Base-by-base conservation (phyloP, 2,888 invertebrate species). In the Limnephilus auricula region DNA sequence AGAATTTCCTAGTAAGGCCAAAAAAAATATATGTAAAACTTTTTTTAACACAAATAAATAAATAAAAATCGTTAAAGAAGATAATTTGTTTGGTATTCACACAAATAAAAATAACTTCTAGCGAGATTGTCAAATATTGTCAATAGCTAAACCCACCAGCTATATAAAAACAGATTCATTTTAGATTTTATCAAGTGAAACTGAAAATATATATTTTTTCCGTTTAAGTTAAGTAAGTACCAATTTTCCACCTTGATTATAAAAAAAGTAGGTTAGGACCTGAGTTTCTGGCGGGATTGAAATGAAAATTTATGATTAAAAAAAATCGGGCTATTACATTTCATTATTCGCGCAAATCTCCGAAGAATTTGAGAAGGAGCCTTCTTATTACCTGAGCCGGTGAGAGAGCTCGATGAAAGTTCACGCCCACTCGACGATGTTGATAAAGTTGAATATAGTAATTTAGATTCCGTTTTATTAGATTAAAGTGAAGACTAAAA, bases 401-500 rank as follows among this genome's bases (percentile, higher is more conserved):
- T 65, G 25, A 18, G 65, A 65, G 9, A 25, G 25, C 65, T 65
- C 50, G 25, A 65, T 65, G 65, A 65, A 65, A 65, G 25, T 50
- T 65, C 65, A 65, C 65, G 65, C 25, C n/a, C 65, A 65, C 25
- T 65, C 25, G 25, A 65, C 25, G 65, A 25, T 25, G 65, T 65
- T 65, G 65, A 65, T 65, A 65, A 65, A 65, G 65, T 25, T 65
- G 65, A 65, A 65, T 25, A 25, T n/a, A 30, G 80, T 31, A 80
- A 80, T 80, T 80, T 31, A 80, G 80, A 80, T 80, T 80, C 80
- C 80, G n/a, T 65, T 65, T 65, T 65, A 65, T 65, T 65, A 65
- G 65, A 65, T 65, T 65, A 25, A 65, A 65, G n/a, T 25, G 25
- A 65, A 65, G 65, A 25, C 25, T 65, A 25, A 65, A 65, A 65